A percentile compares a stretch with the other conserved stretches of the same genome.
Conservation (phyloP, 2,113 vertebrate species). For the Arvicanthis niloticus region DNA sequence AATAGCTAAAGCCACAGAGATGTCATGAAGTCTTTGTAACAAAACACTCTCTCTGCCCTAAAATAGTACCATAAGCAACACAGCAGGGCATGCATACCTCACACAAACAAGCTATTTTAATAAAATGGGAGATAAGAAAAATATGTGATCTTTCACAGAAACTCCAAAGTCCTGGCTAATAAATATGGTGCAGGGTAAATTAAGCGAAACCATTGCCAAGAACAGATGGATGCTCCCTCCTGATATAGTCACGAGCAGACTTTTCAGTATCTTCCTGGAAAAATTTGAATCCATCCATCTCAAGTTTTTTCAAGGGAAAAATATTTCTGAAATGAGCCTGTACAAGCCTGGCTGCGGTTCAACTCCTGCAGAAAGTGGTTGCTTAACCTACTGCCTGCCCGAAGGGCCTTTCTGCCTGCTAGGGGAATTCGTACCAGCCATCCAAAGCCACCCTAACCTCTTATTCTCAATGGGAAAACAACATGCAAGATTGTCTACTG, state of each 20-base stretch:
- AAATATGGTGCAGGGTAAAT: background rate
- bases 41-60: conserved; percentile 43
- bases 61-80: conserved; percentile 20
- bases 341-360: conserved; percentile 57
- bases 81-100: background rate
- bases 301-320: conserved; percentile 55
- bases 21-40: conserved; percentile 49
- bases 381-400: conserved; percentile 66
- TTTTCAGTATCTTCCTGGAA: conserved; percentile 56
- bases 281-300: conserved; percentile 64
- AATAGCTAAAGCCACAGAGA: conserved; percentile 55
- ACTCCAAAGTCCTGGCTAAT: conserved; percentile 43
- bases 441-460: background rate
- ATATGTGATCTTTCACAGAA: conserved; percentile 53
- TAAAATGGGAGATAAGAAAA: conserved; percentile 62
- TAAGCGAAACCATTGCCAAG: background rate
- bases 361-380: conserved; percentile 56
- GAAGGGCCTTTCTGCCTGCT: conserved; percentile 73
- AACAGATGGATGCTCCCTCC: conserved; percentile 15
- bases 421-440: conserved; percentile 32
- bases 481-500: background rate
- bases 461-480: background rate
- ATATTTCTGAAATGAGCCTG: conserved; percentile 65
- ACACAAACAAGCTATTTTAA: conserved; percentile 59
- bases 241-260: background rate